Percentiles rank a stretch among this genome's conserved stretches.
Conservation (phyloP, 2,888 invertebrate species). For the Eupithecia insigniata region DNA sequence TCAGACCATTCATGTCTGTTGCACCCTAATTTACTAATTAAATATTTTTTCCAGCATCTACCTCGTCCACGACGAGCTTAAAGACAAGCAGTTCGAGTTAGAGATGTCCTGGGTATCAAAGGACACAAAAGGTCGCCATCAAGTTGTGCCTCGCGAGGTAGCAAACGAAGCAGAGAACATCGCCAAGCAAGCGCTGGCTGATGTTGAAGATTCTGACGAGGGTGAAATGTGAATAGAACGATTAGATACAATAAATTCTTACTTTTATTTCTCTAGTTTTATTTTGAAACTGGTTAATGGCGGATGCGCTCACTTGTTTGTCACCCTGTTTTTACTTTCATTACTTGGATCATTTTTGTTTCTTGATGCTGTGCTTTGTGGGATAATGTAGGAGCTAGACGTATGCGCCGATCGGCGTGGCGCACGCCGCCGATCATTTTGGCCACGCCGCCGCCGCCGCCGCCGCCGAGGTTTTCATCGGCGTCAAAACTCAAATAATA, state of each 20-base stretch:
- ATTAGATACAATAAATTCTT: conserved; percentile 68
- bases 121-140: conserved; percentile 90
- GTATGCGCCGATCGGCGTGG: no score
- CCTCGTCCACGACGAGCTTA: conserved; percentile 95
- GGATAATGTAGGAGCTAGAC: no score
- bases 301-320: neutral
- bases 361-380: no score
- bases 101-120: conserved; percentile 97
- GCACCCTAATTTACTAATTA: neutral
- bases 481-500: no score
- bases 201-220: conserved; percentile 93
- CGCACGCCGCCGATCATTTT: no score
- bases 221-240: conserved; percentile 86
- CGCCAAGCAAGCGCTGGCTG: conserved; percentile 94
- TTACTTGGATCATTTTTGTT: no score
- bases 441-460: no score
- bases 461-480: no score
- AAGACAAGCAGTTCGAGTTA: conserved; percentile 97
- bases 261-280: conserved; percentile 50
- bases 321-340: no score
- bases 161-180: conserved; percentile 93
- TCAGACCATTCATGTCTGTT: neutral
- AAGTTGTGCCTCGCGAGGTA: conserved; percentile 90
- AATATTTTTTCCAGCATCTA: conserved; percentile 87
- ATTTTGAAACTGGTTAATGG: conserved; percentile 26